Evolutionary conservation across 2,888 invertebrate species (phyloP), one percentile per base, ranked within the genome.

Genomic region (Rhagium mordax): DNA sequence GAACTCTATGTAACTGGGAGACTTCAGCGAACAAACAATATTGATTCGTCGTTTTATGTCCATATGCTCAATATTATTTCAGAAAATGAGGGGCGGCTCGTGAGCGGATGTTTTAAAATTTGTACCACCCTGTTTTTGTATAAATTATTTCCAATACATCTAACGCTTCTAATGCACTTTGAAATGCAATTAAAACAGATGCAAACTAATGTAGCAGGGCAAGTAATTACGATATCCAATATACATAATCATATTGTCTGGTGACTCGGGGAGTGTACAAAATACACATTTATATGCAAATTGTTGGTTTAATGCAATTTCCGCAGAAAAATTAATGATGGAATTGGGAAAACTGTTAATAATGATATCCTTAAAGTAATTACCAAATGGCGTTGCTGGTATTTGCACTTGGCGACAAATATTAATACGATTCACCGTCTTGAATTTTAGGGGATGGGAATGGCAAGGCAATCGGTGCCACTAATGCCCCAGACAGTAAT

Each of bases 391-490:
- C n/a, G n/a, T n/a, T n/a, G n/a, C n/a, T n/a, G n/a, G n/a, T n/a
- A n/a, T n/a, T n/a, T n/a, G n/a, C 24, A 59, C 33, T 59, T 20
- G 33, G 33, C n/a, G n/a, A 59, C 18, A 59, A 59, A 59, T 59
- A 33, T 24, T 59, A 59, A 59, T 59, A 59, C 29, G 33, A 33
- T 59, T 33, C 13, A 16, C 29, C 41, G 41, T 13, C 41, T 41
- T 10, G 3, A 41, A 41, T 41, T 10, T 10, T 10, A 13, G 15
- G 29, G 21, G 15, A 16, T 0, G 0, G 10, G 10, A 15, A 16
- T 10, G 10, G 33, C 33, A 18, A 15, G 21, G 59, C 59, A 59
- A 59, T 57, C 59, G 29, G 33, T 59, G 33, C 20, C 33, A 16
- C 18, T 21, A 64, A 13, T 55, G 21, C 55, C 15, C n/a, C 13